These are phyloP conservation scores for Tryphoninae sp. DNA, from an alignment of 2,888 invertebrate genomes.

Conservation along the genomic window DNA sequence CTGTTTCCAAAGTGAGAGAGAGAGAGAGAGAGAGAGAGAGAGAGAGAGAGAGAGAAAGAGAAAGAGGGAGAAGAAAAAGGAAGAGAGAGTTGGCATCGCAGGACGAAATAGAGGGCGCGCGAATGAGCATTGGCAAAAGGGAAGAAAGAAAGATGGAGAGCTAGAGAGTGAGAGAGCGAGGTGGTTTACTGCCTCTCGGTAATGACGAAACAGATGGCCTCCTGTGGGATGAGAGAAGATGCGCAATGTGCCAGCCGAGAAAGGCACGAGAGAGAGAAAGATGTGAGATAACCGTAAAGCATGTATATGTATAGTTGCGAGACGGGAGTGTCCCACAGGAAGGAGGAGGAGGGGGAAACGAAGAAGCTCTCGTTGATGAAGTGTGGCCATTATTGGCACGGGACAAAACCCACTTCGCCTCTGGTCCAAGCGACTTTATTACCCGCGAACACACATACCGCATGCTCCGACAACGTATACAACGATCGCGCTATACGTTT, in stretches of 20 bases:
- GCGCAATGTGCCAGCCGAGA: conserved; percentile 26
- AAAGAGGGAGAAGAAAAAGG: conserved; percentile 9
- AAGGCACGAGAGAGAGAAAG: conserved; percentile 50
- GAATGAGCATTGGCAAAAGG: conserved; percentile 34
- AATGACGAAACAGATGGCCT: conserved; percentile 82
- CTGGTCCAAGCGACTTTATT: conserved; percentile 78
- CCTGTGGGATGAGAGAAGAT: conserved; percentile 71
- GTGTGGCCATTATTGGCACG: conserved; percentile 80
- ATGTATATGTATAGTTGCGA: conserved; percentile 55
- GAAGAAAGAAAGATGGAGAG: conserved; percentile 35
- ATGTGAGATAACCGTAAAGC: conserved; percentile 49
- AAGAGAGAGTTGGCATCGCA: conserved; percentile 39
- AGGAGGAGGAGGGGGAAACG: conserved; percentile 68
- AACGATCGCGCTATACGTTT: conserved; percentile 50
- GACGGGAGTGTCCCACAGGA: conserved; percentile 75
- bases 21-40: conserved; percentile 18
- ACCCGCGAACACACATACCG: conserved; percentile 76
- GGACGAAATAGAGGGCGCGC: conserved; percentile 47
- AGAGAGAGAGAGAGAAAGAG: conserved; percentile 22
- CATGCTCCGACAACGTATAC: conserved; percentile 9
- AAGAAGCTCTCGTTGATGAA: conserved; percentile 78
- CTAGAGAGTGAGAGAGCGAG: conserved; percentile 66
- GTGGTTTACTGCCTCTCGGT: conserved; percentile 80
- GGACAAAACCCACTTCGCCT: conserved; percentile 79
- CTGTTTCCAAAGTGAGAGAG: conserved; percentile 15